Evolutionary conservation across 1,140 invertebrate species (phyloP).

Genomic region (Heliconius melpomene): DNA sequence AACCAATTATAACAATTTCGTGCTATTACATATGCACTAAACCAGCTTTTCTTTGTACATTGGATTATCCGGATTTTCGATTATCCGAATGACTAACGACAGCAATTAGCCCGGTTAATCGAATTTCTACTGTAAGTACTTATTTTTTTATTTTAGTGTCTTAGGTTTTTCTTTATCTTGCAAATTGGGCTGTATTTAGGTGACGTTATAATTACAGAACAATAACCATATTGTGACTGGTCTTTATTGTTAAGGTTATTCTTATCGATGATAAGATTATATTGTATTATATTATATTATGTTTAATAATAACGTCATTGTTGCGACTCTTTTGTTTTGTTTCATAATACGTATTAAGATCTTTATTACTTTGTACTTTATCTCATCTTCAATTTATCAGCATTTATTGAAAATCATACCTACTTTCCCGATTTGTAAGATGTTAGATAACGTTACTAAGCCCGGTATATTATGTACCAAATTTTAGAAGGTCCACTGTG

Average conservation of each 20-base stretch:
- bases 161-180: background rate
- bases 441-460: background rate
- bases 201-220: constrained; percentile 25
- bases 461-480: too few species aligned
- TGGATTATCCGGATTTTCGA: too few species aligned
- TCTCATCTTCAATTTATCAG: background rate
- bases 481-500: too few species aligned
- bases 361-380: background rate
- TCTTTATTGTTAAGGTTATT: constrained; percentile 29
- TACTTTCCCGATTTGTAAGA: background rate
- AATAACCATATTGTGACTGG: constrained; percentile 24
- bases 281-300: constrained; percentile 4
- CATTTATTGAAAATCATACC: background rate
- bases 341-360: constrained; percentile 19
- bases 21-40: too few species aligned
- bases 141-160: background rate
- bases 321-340: constrained; percentile 18
- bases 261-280: constrained; percentile 27
- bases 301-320: constrained; percentile 19
- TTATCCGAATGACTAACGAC: too few species aligned
- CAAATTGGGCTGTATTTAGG: background rate
- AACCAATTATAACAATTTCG: too few species aligned
- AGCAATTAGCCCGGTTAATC: too few species aligned
- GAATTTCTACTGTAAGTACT: too few species aligned
- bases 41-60: too few species aligned